Evolutionary conservation across 2,113 vertebrate species (phyloP).

Genomic region (Ancistrus triradiatus): DNA sequence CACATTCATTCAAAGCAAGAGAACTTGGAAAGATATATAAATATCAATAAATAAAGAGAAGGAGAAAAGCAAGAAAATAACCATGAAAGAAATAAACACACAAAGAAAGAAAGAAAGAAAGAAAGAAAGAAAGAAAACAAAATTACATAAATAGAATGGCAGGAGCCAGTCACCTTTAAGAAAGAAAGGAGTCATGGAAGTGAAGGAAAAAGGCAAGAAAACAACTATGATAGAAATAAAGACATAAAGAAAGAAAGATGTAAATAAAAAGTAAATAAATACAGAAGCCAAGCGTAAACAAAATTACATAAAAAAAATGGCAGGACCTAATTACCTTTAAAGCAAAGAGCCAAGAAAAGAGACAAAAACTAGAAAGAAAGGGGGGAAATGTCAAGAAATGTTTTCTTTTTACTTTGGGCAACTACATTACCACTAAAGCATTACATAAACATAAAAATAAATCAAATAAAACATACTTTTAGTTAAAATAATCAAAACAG

Average conservation of each 20-base stretch:
- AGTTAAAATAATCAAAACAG: too few relatives aligned
- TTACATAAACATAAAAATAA: too few relatives aligned
- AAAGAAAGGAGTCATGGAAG: slow-evolving; percentile 10
- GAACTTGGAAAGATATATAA: too few relatives aligned
- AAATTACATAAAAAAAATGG: slow-evolving; percentile 2
- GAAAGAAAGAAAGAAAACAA: not conserved
- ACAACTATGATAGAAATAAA: not conserved
- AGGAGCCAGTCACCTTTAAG: slow-evolving; percentile 11
- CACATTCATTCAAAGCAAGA: too few relatives aligned
- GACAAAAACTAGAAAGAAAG: slow-evolving; percentile 44
- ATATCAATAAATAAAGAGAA: not conserved
- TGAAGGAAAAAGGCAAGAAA: not conserved
- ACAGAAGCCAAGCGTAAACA: too few relatives aligned
- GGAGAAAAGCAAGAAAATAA: not conserved
- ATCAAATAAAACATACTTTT: too few relatives aligned
- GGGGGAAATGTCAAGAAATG: too few relatives aligned
- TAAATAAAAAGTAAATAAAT: not conserved
- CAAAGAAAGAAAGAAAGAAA: not conserved
- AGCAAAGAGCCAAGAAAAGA: slow-evolving; percentile 28
- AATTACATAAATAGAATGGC: not conserved
- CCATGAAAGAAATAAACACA: not conserved
- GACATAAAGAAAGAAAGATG: not conserved
- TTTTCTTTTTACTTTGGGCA: too few relatives aligned
- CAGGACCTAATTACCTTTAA: too few relatives aligned
- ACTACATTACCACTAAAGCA: too few relatives aligned